phyloP scores from a whole-genome alignment of 2,888 invertebrate species.

The Boloria selene region DNA sequence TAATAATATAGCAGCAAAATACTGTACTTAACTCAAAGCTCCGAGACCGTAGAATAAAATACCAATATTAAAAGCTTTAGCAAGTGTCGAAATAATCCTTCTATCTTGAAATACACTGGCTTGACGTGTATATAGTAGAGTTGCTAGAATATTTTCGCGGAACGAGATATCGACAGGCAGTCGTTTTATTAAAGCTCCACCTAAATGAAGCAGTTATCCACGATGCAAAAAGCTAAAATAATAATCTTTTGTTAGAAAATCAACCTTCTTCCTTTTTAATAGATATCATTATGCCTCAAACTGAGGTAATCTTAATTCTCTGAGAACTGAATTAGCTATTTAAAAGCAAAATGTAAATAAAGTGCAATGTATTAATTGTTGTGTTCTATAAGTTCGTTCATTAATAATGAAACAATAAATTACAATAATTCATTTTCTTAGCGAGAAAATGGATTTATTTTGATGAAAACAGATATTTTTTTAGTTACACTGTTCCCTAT shows the following conservation, averaged over 20 bases:
- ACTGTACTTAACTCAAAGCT: conserved; percentile 20
- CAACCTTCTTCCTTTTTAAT: conserved; percentile 27
- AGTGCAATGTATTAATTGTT: conserved; percentile 69
- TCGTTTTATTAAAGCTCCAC: conserved; percentile 68
- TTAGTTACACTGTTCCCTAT: too few species aligned
- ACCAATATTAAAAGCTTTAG: conserved; percentile 4
- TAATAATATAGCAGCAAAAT: conserved; percentile 23
- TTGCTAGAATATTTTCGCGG: conserved; percentile 46
- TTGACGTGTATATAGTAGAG: conserved; percentile 8
- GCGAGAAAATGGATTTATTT: too few species aligned
- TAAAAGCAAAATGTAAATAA: conserved; percentile 57
- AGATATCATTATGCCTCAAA: conserved; percentile 15
- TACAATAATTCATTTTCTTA: neutral
- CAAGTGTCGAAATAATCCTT: conserved; percentile 8
- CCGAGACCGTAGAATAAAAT: neutral
- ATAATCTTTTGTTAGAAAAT: conserved; percentile 40
- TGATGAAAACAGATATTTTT: too few species aligned
- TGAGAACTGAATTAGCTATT: conserved; percentile 36
- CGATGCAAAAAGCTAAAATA: conserved; percentile 49
- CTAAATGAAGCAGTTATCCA: conserved; percentile 53
- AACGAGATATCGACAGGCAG: conserved; percentile 58
- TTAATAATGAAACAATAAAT: conserved; percentile 36
- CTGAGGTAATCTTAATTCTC: conserved; percentile 42
- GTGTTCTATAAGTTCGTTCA: conserved; percentile 70
- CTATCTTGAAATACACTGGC: conserved; percentile 8